Percentiles rank a stretch among this genome's conserved stretches.
phyloP scores from a whole-genome alignment of 2,888 invertebrate genomes.

The Drosophila nigricruria region DNA sequence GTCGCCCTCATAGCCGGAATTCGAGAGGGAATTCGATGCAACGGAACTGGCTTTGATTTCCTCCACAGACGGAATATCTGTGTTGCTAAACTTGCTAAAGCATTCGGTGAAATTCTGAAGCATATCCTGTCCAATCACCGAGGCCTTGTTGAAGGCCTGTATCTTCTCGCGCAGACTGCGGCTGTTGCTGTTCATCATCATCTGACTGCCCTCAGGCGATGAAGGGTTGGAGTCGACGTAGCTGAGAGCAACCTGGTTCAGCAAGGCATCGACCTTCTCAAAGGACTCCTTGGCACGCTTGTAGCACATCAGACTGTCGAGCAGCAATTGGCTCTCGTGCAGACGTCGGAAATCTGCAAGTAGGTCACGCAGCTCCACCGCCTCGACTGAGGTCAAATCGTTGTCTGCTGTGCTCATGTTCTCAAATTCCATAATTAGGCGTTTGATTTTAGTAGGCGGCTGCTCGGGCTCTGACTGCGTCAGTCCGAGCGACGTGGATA shows the following conservation, averaged over 20 bases:
- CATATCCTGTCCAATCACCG: slow-evolving; percentile 35
- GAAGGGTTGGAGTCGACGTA: not conserved
- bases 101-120: slow-evolving; percentile 62
- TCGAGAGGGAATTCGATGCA: slow-evolving; percentile 15
- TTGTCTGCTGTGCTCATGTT: slow-evolving; percentile 25
- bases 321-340: slow-evolving; percentile 65
- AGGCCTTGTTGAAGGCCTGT: slow-evolving; percentile 60
- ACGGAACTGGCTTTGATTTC: not conserved
- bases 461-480: slow-evolving; percentile 8
- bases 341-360: slow-evolving; percentile 67
- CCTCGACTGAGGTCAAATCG: slow-evolving; percentile 27
- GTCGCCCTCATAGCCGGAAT: slow-evolving; percentile 75
- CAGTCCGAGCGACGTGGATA: slow-evolving; percentile 52
- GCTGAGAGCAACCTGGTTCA: slow-evolving; percentile 21
- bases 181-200: slow-evolving; percentile 18
- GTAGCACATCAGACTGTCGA: slow-evolving; percentile 66
- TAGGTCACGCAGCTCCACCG: slow-evolving; percentile 54
- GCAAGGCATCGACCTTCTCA: slow-evolving; percentile 55
- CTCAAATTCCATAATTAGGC: slow-evolving; percentile 74
- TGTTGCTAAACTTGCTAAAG: slow-evolving; percentile 57
- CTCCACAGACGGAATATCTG: slow-evolving; percentile 13
- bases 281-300: slow-evolving; percentile 72
- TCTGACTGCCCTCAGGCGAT: slow-evolving; percentile 4
- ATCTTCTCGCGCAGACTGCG: slow-evolving; percentile 66
- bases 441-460: slow-evolving; percentile 61